Conservation (phyloP, 1,140 invertebrate species). For the Drosophila erecta region DNA sequence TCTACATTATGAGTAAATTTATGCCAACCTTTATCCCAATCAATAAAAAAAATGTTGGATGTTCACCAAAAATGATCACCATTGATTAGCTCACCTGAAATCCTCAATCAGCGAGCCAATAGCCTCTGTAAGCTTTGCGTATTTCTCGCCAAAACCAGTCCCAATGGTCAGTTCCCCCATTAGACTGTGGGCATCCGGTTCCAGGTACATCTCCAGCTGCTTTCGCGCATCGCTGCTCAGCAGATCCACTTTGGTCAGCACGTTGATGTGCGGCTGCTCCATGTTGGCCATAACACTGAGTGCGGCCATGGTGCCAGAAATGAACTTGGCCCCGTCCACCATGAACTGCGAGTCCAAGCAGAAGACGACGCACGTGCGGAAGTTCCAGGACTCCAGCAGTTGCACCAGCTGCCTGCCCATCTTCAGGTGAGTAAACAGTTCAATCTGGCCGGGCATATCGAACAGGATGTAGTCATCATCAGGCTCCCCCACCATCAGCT, state of each 20-base stretch:
- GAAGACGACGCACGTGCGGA: conserved; percentile 96
- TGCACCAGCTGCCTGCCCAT: conserved; percentile 94
- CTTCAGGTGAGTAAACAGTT: conserved; percentile 98
- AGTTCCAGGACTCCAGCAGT: conserved; percentile 94
- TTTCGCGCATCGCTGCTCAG: conserved; percentile 92
- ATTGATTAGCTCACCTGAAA: conserved; percentile 85
- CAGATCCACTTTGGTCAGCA: conserved; percentile 98
- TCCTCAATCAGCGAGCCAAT: conserved; percentile 95
- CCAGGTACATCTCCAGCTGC: conserved; percentile 92
- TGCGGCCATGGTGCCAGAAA: conserved; percentile 97
- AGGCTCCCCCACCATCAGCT: conserved; percentile 85
- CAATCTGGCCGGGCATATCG: conserved; percentile 99
- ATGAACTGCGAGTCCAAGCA: conserved; percentile 98
- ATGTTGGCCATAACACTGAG: conserved; percentile 98
- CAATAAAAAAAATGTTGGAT: too few relatives aligned
- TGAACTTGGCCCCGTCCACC: conserved; percentile 97
- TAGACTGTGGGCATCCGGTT: conserved; percentile 92
- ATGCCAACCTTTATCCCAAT: too few relatives aligned
- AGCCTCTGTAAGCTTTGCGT: conserved; percentile 91
- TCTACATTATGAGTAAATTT: too few relatives aligned
- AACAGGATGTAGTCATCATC: conserved; percentile 98
- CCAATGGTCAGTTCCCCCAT: conserved; percentile 86
- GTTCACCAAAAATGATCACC: too few relatives aligned
- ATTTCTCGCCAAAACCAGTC: conserved; percentile 91
- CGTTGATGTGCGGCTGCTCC: conserved; percentile 96